Percentiles rank a stretch among this genome's conserved stretches.
These are phyloP conservation scores for Cuculus canorus DNA, from an alignment of 2,797 vertebrate species.

Conservation along the genomic window DNA sequence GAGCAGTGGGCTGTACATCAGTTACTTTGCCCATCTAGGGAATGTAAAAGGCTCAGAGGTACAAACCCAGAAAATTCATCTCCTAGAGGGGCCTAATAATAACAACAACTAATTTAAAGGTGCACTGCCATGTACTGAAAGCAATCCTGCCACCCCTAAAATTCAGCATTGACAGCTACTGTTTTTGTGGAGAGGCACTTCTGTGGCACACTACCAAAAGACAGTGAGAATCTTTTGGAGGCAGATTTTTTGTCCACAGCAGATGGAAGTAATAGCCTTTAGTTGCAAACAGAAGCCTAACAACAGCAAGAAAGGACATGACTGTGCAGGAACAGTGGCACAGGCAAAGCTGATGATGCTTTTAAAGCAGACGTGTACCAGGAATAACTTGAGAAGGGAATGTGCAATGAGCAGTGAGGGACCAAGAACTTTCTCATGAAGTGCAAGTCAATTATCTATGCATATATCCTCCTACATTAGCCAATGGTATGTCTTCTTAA, in stretches of 20 bases:
- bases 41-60: background rate
- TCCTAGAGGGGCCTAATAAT: background rate
- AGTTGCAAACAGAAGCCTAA: conserved; percentile 42
- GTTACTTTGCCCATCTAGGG: background rate
- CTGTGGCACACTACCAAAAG: background rate
- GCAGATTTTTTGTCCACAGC: conserved; percentile 13
- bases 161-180: background rate
- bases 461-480: background rate
- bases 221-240: background rate
- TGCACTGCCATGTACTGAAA: background rate
- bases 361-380: background rate
- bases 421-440: background rate
- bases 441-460: background rate
- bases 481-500: background rate
- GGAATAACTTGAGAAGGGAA: background rate
- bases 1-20: background rate
- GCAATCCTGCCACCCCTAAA: background rate
- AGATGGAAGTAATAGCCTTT: conserved; percentile 41
- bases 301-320: background rate
- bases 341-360: background rate
- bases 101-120: background rate
- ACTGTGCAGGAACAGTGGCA: background rate
- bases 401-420: background rate
- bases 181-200: background rate
- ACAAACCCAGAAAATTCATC: background rate